Conservation (phyloP, 2,113 vertebrate species). For the Cairina moschata region DNA sequence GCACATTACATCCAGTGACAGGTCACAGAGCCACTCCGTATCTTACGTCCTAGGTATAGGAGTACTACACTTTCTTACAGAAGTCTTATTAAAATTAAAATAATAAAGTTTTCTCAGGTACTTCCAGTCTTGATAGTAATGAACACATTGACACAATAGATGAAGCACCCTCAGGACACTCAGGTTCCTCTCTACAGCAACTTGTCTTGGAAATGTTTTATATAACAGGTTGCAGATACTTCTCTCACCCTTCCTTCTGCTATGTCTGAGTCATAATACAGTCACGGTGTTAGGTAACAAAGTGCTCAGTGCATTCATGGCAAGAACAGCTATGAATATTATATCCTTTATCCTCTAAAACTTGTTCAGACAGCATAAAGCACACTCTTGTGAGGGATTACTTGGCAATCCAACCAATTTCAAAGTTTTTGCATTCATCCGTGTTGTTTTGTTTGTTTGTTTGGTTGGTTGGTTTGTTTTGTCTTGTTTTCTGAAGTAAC, state of each 20-base stretch:
- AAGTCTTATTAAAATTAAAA: background rate
- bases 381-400: background rate
- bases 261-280: rapidly evolving
- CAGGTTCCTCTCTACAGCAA: rapidly evolving
- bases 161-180: background rate
- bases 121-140: background rate
- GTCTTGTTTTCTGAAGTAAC: background rate
- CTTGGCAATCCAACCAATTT: background rate
- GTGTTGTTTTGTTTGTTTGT: background rate
- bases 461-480: too few relatives aligned
- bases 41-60: background rate
- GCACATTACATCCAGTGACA: background rate
- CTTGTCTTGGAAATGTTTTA: background rate
- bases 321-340: rapidly evolving
- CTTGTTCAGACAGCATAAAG: rapidly evolving
- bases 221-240: background rate
- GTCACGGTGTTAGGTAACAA: background rate
- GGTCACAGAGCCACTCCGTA: background rate
- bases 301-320: background rate
- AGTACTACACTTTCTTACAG: background rate
- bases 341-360: background rate
- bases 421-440: background rate
- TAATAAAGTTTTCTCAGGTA: background rate
- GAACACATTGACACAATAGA: background rate
- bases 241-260: background rate